phyloP scores from a whole-genome alignment of 2,888 invertebrate genomes.

The Nudaria mundana region DNA sequence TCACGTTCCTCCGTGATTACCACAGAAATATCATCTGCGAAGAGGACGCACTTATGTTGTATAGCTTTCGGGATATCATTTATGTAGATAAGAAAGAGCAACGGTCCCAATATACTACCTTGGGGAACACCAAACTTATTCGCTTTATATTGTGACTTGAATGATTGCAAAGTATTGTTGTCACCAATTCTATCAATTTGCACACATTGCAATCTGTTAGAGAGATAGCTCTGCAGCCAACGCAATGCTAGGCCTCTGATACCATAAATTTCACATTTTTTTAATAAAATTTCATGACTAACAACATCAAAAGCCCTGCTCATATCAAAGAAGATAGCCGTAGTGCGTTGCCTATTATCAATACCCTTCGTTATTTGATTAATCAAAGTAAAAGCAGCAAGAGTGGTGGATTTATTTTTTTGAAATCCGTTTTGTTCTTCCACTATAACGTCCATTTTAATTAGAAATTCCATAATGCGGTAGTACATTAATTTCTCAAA shows the following conservation, averaged over 20 bases:
- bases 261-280: too few relatives aligned
- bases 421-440: slow-evolving; percentile 9
- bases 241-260: too few relatives aligned
- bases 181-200: too few relatives aligned
- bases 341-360: slow-evolving; percentile 1
- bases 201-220: too few relatives aligned
- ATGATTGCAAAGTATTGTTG: too few relatives aligned
- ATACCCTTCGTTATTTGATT: slow-evolving; percentile 1
- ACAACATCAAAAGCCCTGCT: slow-evolving; percentile 6
- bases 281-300: slow-evolving; percentile 1
- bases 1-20: not conserved
- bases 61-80: not conserved
- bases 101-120: slow-evolving; percentile 12
- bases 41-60: slow-evolving; percentile 4
- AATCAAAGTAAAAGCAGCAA: slow-evolving; percentile 2
- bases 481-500: slow-evolving; percentile 11
- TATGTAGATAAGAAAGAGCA: slow-evolving; percentile 6
- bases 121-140: slow-evolving; percentile 10
- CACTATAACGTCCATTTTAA: not conserved
- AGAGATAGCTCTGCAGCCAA: too few relatives aligned
- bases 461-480: slow-evolving; percentile 1
- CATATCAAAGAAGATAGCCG: too few relatives aligned
- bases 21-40: slow-evolving; percentile 11
- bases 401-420: slow-evolving; percentile 6
- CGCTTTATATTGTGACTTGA: too few relatives aligned